A percentile compares a stretch with the other conserved stretches of the same genome.
Evolutionary conservation across 2,797 vertebrate genomes (phyloP).

Genomic region (Vireo griseus): DNA sequence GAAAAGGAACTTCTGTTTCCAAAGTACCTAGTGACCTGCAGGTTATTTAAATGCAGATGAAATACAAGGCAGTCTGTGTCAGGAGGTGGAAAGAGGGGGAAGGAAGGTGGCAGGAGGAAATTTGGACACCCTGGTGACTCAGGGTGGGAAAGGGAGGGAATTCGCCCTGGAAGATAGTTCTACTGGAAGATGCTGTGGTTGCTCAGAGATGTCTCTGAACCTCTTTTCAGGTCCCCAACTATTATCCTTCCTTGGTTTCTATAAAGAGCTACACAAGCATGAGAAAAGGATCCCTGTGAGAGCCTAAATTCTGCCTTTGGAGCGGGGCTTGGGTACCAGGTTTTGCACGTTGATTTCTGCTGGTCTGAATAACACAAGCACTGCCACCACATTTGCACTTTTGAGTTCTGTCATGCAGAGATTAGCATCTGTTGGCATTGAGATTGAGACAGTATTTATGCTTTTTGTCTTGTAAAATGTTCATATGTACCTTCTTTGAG

Average conservation of each 20-base stretch:
- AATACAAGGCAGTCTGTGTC: not conserved
- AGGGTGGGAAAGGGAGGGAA: not conserved
- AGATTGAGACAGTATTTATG: not conserved
- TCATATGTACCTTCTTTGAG: not conserved
- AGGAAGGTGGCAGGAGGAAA: not conserved
- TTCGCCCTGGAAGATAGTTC: not conserved
- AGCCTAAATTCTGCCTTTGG: not conserved
- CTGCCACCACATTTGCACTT: not conserved
- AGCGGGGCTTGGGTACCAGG: not conserved
- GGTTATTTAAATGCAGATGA: not conserved
- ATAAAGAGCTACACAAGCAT: not conserved
- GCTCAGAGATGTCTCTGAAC: not conserved
- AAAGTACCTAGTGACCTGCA: not conserved
- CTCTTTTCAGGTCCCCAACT: not conserved
- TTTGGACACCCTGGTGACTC: not conserved
- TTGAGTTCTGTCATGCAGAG: not conserved
- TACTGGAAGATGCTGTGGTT: not conserved
- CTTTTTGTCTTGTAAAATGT: not conserved
- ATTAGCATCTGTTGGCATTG: not conserved
- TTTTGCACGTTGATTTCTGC: not conserved
- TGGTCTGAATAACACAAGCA: rapidly evolving
- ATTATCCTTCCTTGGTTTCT: not conserved
- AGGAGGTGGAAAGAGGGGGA: not conserved
- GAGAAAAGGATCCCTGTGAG: not conserved
- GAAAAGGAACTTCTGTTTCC: not conserved